Conservation (phyloP, 2,888 invertebrate species). For the Megamerina dolium region DNA sequence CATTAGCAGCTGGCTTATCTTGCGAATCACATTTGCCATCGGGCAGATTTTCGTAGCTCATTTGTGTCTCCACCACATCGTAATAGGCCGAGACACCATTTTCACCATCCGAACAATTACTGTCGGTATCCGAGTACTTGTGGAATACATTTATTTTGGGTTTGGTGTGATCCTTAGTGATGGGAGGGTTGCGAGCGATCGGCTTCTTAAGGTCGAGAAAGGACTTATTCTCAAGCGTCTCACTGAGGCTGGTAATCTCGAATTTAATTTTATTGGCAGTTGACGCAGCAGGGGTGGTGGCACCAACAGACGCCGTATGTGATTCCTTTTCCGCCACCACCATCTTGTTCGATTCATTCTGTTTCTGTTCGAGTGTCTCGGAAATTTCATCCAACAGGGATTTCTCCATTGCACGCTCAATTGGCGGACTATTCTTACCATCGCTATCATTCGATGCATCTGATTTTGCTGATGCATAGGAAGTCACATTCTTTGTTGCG, state of each 20-base stretch:
- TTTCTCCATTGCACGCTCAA: constrained; percentile 57
- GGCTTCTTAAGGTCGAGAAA: constrained; percentile 49
- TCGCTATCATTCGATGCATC: constrained; percentile 24
- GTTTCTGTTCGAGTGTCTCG: constrained; percentile 63
- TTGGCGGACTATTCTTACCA: constrained; percentile 47
- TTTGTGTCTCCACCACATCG: constrained; percentile 46
- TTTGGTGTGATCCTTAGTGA: constrained; percentile 61
- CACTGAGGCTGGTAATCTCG: constrained; percentile 40
- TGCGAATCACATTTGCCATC: constrained; percentile 40
- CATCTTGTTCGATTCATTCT: constrained; percentile 46
- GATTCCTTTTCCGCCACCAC: constrained; percentile 26
- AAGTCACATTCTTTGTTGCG: constrained; percentile 13
- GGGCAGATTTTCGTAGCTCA: constrained; percentile 46
- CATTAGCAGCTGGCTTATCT: constrained; percentile 15
- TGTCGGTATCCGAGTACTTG: constrained; percentile 56
- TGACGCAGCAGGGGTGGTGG: constrained; percentile 6
- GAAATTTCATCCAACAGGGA: constrained; percentile 67
- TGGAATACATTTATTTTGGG: constrained; percentile 61
- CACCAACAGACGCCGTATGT: constrained; percentile 5
- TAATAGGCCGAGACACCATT: constrained; percentile 48
- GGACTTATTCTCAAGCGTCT: constrained; percentile 39
- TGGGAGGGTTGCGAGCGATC: constrained; percentile 57
- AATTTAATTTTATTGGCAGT: constrained; percentile 43
- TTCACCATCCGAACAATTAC: constrained; percentile 58
- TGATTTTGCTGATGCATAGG: constrained; percentile 5